A percentile compares a stretch with the other conserved stretches of the same genome.
Evolutionary conservation across 1,140 invertebrate species (phyloP).

Genomic region (Ceratitis capitata): DNA sequence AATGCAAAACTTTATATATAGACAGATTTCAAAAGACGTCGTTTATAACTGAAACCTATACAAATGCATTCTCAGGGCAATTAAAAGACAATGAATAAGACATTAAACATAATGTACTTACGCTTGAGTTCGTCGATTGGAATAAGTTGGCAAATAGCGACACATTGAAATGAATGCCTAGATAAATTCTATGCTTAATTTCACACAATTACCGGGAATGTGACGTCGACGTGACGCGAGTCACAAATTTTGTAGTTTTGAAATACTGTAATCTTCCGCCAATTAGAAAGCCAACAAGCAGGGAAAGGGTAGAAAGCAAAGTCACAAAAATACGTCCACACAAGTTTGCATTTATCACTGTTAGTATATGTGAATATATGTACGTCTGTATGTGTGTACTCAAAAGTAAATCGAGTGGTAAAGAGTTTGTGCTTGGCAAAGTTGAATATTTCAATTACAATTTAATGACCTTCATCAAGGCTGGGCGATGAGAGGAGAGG

Average conservation of each 20-base stretch:
- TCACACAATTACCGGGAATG: not conserved
- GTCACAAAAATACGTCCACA: not conserved
- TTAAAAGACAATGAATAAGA: not conserved
- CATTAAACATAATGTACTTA: not conserved
- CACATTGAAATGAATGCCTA: not conserved
- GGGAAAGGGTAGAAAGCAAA: not conserved
- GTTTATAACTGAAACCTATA: too few species aligned
- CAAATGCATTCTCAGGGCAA: not conserved
- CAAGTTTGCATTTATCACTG: not conserved
- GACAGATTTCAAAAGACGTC: too few species aligned
- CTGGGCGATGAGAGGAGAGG: not conserved
- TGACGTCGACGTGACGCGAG: not conserved
- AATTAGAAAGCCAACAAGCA: constrained; percentile 12
- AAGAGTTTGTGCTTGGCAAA: constrained; percentile 5
- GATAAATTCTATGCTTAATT: not conserved
- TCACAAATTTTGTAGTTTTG: not conserved
- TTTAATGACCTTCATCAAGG: constrained; percentile 28
- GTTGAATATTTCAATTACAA: constrained; percentile 37
- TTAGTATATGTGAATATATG: not conserved
- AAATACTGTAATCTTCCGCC: not conserved
- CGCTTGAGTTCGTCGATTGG: not conserved
- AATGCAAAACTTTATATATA: too few species aligned
- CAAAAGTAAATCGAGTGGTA: constrained; percentile 3
- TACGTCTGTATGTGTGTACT: not conserved
- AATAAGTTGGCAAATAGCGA: not conserved